Evolutionary conservation across 2,113 vertebrate genomes (phyloP).

Genomic region (Proteles cristata): DNA sequence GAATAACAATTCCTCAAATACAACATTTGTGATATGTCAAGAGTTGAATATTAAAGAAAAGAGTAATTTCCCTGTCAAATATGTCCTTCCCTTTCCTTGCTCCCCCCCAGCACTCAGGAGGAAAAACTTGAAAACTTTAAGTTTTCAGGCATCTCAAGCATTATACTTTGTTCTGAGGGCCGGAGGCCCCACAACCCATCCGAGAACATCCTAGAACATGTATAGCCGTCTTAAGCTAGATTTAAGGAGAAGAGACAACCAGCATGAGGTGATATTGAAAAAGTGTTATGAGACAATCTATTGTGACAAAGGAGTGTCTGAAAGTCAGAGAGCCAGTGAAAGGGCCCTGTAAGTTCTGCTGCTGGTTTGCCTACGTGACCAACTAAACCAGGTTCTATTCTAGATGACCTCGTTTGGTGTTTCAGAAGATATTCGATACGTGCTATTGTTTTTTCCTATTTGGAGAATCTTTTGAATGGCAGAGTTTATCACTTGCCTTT

Average conservation of each 20-base stretch:
- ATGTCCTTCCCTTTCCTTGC: neutral
- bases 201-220: neutral
- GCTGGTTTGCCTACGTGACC: neutral
- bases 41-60: neutral
- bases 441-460: neutral
- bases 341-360: neutral
- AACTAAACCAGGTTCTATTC: neutral
- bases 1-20: neutral
- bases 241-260: neutral
- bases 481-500: neutral
- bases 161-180: neutral
- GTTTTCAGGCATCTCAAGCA: neutral
- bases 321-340: neutral
- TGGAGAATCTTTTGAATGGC: neutral
- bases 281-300: neutral
- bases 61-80: neutral
- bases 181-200: accelerated
- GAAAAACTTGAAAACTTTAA: neutral
- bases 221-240: neutral
- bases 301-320: neutral
- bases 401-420: neutral
- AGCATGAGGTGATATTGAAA: neutral
- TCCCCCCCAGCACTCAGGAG: neutral
- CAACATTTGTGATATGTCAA: neutral
- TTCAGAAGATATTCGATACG: neutral